Base-by-base conservation (phyloP, 2,888 invertebrate species). In the Helleia helle region DNA sequence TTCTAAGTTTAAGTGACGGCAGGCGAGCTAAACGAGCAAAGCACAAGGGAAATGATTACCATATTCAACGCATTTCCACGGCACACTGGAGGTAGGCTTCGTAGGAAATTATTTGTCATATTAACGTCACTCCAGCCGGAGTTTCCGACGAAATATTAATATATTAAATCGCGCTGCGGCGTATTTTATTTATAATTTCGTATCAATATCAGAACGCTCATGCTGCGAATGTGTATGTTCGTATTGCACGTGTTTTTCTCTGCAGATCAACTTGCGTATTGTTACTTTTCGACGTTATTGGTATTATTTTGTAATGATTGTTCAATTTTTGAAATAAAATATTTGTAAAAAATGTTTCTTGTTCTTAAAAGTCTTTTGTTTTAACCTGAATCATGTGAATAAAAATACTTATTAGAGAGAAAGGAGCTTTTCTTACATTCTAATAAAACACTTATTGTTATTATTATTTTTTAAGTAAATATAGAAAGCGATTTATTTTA, bases 81-180 rank as follows among this genome's bases (percentile, higher is more conserved):
- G 44, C 55, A 52, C 56, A 58, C 52, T 58, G 56, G 58, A 62
- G 60, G 69, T 74, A 72, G 75, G 74, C 79, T 71, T 63, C 61
- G 58, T 58, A 67, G 72, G 72, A 74, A 79, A 79, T 79, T 74
- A 77, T 80, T 80, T 80, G 77, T 80, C 80, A 80, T 75, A 80
- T 80, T 80, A 80, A 80, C 72, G 80, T 81, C 80, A 77, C 69
- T 76, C 67, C 51, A 45, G 54, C 56, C 22, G 56, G 56, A 65
- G 70, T 67, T 71, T 74, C 68, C 69, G 58, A 65, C 62, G 63
- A 63, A 65, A 71, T 71, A 69, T 67, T 80, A 74, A 76, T 75
- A 69, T 71, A 79, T 77, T 73, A 66, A 73, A 74, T 79, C 73
- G 69, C 62, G 56, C 65, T 64, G 62, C 31, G 52, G 58, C 65